A percentile compares a stretch with the other conserved stretches of the same genome.
These are phyloP conservation scores for Lysandra bellargus DNA, from an alignment of 2,888 invertebrate genomes.

Conservation along the genomic window DNA sequence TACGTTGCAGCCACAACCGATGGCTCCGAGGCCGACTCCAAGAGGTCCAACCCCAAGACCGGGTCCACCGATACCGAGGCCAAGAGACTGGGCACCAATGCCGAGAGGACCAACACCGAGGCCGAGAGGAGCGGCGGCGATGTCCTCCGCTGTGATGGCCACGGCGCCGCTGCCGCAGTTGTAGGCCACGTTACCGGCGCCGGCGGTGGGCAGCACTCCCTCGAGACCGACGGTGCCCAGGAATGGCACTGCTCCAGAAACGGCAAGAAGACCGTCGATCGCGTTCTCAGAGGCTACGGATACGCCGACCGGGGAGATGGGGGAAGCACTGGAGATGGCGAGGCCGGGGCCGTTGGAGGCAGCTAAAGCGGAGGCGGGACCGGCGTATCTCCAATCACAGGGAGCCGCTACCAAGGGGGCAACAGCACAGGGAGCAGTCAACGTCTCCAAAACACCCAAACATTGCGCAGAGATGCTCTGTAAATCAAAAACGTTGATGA, in stretches of 20 bases:
- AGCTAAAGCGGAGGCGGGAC: constrained; percentile 32
- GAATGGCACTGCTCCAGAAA: constrained; percentile 47
- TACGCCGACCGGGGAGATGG: constrained; percentile 45
- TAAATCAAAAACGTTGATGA: constrained; percentile 25
- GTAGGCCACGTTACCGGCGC: constrained; percentile 49
- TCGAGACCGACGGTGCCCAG: constrained; percentile 49
- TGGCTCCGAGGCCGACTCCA: constrained; percentile 34
- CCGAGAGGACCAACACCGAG: constrained; percentile 38
- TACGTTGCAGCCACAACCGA: constrained; percentile 36
- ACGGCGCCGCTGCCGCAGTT: constrained; percentile 46
- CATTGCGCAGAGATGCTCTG: constrained; percentile 44
- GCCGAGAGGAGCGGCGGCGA: constrained; percentile 37
- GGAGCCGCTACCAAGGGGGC: not conserved
- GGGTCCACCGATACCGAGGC: constrained; percentile 35
- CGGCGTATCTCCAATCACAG: constrained; percentile 35
- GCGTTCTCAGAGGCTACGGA: constrained; percentile 49
- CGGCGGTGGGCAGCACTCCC: constrained; percentile 48
- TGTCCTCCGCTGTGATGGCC: constrained; percentile 43
- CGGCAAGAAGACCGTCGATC: constrained; percentile 46
- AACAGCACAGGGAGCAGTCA: constrained; percentile 28
- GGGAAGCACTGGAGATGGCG: constrained; percentile 47
- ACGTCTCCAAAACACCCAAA: constrained; percentile 35
- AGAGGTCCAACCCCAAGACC: constrained; percentile 37
- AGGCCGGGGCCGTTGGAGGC: constrained; percentile 42
- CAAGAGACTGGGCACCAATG: constrained; percentile 38